Evolutionary conservation across 2,113 vertebrate species (phyloP).

Genomic region (Psittacula cyanocephala): DNA sequence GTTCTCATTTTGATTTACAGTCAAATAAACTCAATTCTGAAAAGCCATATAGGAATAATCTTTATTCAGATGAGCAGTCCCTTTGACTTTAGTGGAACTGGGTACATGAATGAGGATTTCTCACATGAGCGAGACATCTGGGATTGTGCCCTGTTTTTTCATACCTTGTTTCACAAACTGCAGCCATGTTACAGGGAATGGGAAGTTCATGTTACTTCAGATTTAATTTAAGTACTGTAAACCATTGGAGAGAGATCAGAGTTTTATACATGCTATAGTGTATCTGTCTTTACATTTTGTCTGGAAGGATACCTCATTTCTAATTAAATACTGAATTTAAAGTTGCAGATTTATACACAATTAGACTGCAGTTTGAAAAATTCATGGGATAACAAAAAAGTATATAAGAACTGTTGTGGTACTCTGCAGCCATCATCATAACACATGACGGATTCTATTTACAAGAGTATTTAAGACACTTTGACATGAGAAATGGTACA

Average conservation of each 20-base stretch:
- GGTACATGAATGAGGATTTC: conserved; percentile 11
- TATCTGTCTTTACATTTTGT: background rate
- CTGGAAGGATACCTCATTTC: background rate
- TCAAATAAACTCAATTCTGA: conserved; percentile 41
- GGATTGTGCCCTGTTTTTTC: conserved; percentile 16
- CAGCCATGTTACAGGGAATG: background rate
- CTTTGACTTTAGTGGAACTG: conserved; percentile 1
- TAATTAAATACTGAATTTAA: conserved; percentile 29
- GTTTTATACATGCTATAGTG: background rate
- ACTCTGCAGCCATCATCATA: background rate
- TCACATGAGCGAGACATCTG: background rate
- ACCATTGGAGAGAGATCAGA: background rate
- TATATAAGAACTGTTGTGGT: background rate
- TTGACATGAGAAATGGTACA: background rate
- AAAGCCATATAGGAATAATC: conserved; percentile 20
- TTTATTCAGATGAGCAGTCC: conserved; percentile 40
- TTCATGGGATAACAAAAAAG: background rate
- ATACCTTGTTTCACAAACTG: conserved; percentile 21
- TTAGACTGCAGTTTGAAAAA: conserved; percentile 29
- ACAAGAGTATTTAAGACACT: background rate
- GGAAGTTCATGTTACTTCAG: background rate
- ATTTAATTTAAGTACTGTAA: conserved; percentile 14
- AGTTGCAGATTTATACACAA: background rate
- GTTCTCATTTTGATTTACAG: conserved; percentile 51
- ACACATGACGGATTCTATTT: background rate